Base-by-base conservation (phyloP, 2,113 vertebrate species). In the Campylomormyrus tamandua region DNA sequence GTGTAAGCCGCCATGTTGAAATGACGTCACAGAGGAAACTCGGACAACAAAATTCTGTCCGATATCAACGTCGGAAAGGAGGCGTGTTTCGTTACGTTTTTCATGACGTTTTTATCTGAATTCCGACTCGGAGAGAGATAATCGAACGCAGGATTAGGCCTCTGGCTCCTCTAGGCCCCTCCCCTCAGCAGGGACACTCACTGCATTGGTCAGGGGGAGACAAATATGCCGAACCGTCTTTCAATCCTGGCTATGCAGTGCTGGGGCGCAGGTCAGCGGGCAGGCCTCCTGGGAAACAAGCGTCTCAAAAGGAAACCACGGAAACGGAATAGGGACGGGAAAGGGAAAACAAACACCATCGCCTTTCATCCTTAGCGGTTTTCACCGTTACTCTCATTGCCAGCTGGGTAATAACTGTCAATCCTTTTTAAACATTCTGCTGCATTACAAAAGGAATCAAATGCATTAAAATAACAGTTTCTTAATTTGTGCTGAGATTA, bases 281-380 rank as follows among this genome's bases (percentile, higher is more conserved):
- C 7, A 91, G 90, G 88, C 90, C 92, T 90, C 87, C 89, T 35
- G 91, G 91, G 90, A 92, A 15, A 5, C 10, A 31, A 35, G 62
- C 7, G 66, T 90, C 77, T 91, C 91, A 88, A 53, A 87, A 87
- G 91, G 83, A 66, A 42, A 42, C 74, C 74, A 35, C 17, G 19
- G 74, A 52, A 77, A 31, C 27, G 35, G n/a, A 31, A 27, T 5
- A 6, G 39, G 15, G 42, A 83, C 8, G 19, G 39, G 21, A 24
- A 46, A 39, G 0, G 42, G 10, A 21, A 83, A 83, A 8, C 80
- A 39, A 80, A 39, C 27, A 80, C 42, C 8, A 46, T 87, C 8
- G 10, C 1, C n/a, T 5, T 53, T 87, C 84, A 31, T 74, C 66
- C 31, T 35, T 74, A 27, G 58, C 24, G 58, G 24, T 58, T 58